Percentiles rank a stretch among this genome's conserved stretches.
Conservation (phyloP, 2,888 invertebrate genomes). For the Apodemia mormo region DNA sequence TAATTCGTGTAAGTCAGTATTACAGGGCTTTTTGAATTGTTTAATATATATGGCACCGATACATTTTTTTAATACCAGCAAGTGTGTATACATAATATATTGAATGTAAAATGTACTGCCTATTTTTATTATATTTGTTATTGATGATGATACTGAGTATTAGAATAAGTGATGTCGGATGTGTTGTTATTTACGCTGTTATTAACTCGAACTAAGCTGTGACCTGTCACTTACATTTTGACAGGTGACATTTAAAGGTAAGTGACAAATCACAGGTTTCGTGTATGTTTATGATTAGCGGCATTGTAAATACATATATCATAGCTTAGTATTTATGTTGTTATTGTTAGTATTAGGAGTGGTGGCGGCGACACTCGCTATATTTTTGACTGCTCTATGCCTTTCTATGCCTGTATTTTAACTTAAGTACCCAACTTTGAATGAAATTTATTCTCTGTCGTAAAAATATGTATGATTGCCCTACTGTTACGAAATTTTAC, state of each 20-base stretch:
- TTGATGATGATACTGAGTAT: slow-evolving; percentile 1
- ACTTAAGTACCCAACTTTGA: background rate
- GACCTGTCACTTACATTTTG: slow-evolving; percentile 20
- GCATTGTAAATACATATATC: slow-evolving; percentile 50
- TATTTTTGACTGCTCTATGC: slow-evolving; percentile 21
- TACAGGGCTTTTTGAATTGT: slow-evolving; percentile 57
- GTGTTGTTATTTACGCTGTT: slow-evolving; percentile 8
- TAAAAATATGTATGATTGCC: background rate
- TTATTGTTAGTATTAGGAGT: slow-evolving; percentile 39
- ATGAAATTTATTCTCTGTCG: background rate
- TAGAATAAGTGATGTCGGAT: background rate
- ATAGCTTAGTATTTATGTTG: slow-evolving; percentile 52
- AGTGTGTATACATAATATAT: background rate
- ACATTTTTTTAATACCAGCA: slow-evolving; percentile 1
- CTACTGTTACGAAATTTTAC: background rate
- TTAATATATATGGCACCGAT: slow-evolving; percentile 15
- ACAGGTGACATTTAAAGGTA: background rate
- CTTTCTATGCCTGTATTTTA: background rate
- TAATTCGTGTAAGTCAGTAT: slow-evolving; percentile 73
- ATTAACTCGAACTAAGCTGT: background rate
- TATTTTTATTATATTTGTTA: slow-evolving; percentile 14
- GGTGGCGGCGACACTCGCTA: slow-evolving; percentile 28
- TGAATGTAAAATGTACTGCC: slow-evolving; percentile 15
- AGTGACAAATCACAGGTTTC: background rate
- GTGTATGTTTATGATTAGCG: background rate